A percentile compares a stretch with the other conserved stretches of the same genome.
These are phyloP conservation scores for Pantherophis guttatus DNA, from an alignment of 2,113 vertebrate genomes.

Conservation along the genomic window DNA sequence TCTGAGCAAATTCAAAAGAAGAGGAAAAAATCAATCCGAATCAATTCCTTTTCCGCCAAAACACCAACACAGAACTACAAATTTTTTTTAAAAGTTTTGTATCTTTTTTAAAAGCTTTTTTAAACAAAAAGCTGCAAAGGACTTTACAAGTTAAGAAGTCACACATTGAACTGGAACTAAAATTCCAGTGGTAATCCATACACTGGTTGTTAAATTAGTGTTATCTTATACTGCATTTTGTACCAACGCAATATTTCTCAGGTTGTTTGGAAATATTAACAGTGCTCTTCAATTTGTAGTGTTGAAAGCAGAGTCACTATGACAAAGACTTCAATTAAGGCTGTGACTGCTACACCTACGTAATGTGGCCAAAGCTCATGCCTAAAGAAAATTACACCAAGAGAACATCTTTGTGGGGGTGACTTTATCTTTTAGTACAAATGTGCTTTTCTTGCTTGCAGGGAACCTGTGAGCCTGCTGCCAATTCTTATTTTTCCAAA, in stretches of 20 bases:
- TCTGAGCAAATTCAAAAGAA: neutral
- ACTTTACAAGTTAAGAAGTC: neutral
- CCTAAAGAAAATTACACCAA: neutral
- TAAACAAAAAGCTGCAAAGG: neutral
- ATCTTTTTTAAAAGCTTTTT: neutral
- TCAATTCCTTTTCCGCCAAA: neutral
- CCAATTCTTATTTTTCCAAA: neutral
- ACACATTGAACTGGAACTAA: neutral
- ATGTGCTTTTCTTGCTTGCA: neutral
- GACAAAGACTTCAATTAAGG: neutral
- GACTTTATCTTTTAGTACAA: neutral
- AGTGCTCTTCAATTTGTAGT: neutral
- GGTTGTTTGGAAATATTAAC: neutral
- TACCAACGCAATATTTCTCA: neutral
- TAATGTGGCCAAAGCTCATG: neutral
- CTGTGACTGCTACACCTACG: neutral
- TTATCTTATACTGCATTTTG: neutral
- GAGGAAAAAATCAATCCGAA: neutral
- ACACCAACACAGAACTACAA: neutral
- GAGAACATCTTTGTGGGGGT: neutral
- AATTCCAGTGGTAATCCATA: neutral
- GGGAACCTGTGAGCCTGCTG: neutral
- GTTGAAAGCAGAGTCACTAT: neutral
- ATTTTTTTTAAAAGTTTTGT: neutral
- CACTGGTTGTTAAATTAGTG: neutral